Evolutionary conservation across 2,113 vertebrate species (phyloP).

Genomic region (Pluvianellus socialis): DNA sequence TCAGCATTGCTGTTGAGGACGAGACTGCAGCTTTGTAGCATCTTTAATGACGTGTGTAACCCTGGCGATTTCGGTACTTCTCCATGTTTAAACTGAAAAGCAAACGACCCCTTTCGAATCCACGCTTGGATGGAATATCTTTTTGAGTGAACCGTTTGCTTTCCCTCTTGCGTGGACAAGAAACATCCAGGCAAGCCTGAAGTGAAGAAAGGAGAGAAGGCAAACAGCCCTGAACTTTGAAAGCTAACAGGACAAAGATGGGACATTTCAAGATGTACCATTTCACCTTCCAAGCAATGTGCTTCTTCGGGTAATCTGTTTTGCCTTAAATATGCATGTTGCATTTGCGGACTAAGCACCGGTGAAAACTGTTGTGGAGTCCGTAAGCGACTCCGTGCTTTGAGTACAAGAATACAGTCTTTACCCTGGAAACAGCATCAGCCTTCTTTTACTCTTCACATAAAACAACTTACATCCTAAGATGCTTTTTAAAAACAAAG

Average conservation of each 20-base stretch:
- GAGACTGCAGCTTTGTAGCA: not conserved
- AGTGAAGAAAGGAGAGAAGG: not conserved
- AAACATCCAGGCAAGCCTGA: not conserved
- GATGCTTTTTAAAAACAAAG: not conserved
- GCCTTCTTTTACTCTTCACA: not conserved
- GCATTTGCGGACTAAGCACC: not conserved
- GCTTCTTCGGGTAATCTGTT: not conserved
- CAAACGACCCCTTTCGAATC: not conserved
- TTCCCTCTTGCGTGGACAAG: not conserved
- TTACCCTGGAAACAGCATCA: not conserved
- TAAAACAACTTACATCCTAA: not conserved
- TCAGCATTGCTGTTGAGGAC: not conserved
- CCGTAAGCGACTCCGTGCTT: accelerated
- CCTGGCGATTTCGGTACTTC: not conserved
- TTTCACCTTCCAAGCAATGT: not conserved
- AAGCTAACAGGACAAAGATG: not conserved
- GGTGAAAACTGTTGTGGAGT: too few relatives aligned
- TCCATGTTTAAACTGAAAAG: not conserved
- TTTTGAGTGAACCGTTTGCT: not conserved
- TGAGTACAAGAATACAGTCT: not conserved
- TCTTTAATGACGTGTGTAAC: not conserved
- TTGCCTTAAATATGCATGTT: not conserved
- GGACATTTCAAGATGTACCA: not conserved
- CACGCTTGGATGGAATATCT: not conserved
- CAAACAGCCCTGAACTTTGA: not conserved